Conservation (phyloP, 2,888 invertebrate genomes). For the Elgonia sp. region DNA sequence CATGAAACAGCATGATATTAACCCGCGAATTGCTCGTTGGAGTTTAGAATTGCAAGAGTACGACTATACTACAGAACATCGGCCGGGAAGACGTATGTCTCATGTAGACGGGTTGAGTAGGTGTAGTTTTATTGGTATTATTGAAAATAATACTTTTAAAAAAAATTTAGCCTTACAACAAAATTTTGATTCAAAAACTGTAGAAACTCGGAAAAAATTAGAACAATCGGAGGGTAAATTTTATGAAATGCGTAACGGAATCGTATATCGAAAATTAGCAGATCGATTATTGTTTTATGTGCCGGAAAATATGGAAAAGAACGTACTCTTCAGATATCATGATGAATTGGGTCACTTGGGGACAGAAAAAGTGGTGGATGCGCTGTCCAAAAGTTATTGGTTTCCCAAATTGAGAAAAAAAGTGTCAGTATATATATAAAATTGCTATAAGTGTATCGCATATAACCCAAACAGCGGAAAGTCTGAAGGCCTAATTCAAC, state of each 20-base stretch:
- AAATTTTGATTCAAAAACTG: neutral
- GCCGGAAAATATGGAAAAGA: conserved; percentile 29
- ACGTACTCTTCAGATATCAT: conserved; percentile 34
- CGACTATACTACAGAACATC: conserved; percentile 27
- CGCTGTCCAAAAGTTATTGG: conserved; percentile 24
- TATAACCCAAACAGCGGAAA: conserved; percentile 18
- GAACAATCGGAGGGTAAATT: conserved; percentile 19
- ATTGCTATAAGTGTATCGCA: conserved; percentile 42
- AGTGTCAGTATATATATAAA: conserved; percentile 6
- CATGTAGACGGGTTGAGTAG: conserved; percentile 35
- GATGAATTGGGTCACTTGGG: conserved; percentile 34
- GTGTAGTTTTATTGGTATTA: conserved; percentile 6
- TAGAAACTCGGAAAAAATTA: no score
- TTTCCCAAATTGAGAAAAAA: conserved; percentile 29
- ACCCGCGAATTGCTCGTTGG: conserved; percentile 39
- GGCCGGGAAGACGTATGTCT: conserved; percentile 26
- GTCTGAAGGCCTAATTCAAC: conserved; percentile 24
- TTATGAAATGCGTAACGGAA: conserved; percentile 36
- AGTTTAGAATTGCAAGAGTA: conserved; percentile 30
- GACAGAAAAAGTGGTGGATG: conserved; percentile 9
- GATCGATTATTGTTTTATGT: conserved; percentile 42
- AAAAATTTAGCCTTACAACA: conserved; percentile 26
- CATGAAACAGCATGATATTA: conserved; percentile 28
- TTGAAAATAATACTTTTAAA: conserved; percentile 44
- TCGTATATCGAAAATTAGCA: conserved; percentile 17